Conservation (phyloP, 1,140 invertebrate species). For the Macrobrachium rosenbergii region DNA sequence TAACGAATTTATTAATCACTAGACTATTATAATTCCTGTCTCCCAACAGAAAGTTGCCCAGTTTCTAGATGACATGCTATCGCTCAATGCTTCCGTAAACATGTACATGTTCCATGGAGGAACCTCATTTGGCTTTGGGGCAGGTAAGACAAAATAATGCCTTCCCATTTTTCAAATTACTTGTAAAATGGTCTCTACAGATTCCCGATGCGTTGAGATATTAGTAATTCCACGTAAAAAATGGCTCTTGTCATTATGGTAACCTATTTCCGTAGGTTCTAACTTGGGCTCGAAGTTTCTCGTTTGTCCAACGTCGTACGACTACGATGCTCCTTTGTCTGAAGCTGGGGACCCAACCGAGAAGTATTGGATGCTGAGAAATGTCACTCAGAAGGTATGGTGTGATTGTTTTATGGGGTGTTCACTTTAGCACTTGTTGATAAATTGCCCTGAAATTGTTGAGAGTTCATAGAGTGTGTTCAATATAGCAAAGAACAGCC, state of each 20-base stretch:
- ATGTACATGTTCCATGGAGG: constrained; percentile 76
- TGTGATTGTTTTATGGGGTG: not conserved
- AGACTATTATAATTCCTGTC: not conserved
- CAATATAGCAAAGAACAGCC: too few relatives aligned
- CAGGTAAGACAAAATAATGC: constrained; percentile 71
- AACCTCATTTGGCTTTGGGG: constrained; percentile 81
- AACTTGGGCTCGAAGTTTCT: constrained; percentile 64
- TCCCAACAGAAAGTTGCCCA: constrained; percentile 10
- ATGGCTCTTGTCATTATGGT: too few relatives aligned
- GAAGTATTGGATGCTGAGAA: constrained; percentile 83
- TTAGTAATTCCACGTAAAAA: too few relatives aligned
- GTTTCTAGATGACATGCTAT: constrained; percentile 66
- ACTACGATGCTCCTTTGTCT: constrained; percentile 86
- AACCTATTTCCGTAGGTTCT: not conserved
- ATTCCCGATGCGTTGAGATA: too few relatives aligned
- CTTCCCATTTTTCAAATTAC: not conserved
- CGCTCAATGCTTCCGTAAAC: constrained; percentile 68
- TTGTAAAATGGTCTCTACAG: too few relatives aligned
- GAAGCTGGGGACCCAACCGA: constrained; percentile 86
- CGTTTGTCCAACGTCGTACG: constrained; percentile 85
- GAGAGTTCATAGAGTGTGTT: too few relatives aligned
- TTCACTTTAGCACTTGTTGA: too few relatives aligned
- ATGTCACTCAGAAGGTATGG: constrained; percentile 74
- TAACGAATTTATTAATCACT: not conserved
- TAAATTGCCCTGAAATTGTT: too few relatives aligned